Evolutionary conservation across 2,113 vertebrate genomes (phyloP).

Genomic region (Galbula dea): DNA sequence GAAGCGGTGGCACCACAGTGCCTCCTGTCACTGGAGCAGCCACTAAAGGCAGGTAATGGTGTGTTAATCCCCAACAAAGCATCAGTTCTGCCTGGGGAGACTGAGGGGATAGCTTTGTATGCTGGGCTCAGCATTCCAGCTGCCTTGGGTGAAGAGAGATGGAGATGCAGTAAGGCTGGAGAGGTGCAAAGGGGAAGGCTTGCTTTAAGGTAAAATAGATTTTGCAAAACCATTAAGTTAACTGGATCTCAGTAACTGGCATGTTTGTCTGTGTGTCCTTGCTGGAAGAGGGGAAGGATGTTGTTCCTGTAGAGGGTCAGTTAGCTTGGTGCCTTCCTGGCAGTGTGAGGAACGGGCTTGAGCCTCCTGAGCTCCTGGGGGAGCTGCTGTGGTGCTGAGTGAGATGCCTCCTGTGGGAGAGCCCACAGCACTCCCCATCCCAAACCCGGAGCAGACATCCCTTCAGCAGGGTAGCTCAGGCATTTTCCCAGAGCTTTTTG

Average conservation of each 20-base stretch:
- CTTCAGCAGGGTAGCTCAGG: not conserved
- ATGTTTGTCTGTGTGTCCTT: not conserved
- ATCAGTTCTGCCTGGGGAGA: rapidly evolving
- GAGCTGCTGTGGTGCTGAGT: rapidly evolving
- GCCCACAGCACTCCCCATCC: not conserved
- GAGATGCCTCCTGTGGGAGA: not conserved
- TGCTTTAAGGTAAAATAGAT: no score
- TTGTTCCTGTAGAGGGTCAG: not conserved
- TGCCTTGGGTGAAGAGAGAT: not conserved
- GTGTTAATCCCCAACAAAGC: not conserved
- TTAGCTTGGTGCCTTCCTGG: not conserved
- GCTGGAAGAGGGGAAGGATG: not conserved
- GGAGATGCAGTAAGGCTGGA: not conserved
- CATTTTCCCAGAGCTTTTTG: not conserved
- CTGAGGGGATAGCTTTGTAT: not conserved
- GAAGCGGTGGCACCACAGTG: rapidly evolving
- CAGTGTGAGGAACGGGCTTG: not conserved
- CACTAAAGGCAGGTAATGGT: not conserved
- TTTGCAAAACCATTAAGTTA: no score
- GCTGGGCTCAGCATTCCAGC: not conserved
- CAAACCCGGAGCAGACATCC: not conserved
- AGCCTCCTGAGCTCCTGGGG: not conserved
- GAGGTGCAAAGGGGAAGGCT: not conserved
- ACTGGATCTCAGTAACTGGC: not conserved
- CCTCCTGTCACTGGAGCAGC: not conserved